Conservation (phyloP, 2,888 invertebrate genomes). For the Parapristionchus giblindavisi region DNA sequence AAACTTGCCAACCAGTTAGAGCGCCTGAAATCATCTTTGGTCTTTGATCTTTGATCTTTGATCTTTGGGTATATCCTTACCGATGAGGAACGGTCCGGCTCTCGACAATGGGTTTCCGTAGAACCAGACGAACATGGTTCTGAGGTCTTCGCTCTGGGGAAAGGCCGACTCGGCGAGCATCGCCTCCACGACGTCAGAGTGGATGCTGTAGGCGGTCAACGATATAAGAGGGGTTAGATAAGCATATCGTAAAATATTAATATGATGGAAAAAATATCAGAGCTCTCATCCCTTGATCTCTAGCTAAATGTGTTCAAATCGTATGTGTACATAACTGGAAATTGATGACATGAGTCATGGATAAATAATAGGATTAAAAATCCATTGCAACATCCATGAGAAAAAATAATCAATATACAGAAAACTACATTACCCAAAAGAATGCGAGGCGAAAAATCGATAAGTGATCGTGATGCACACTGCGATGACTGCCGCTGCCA, state of each 20-base stretch:
- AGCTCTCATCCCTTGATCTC: too few species aligned
- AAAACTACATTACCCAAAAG: background rate
- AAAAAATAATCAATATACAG: too few species aligned
- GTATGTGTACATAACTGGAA: too few species aligned
- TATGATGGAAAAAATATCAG: too few species aligned
- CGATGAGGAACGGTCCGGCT: slow-evolving; percentile 49
- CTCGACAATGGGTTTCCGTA: slow-evolving; percentile 44
- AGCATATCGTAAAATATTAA: background rate
- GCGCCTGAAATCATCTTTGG: slow-evolving; percentile 5
- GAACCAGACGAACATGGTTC: slow-evolving; percentile 28
- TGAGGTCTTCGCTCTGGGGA: slow-evolving; percentile 5
- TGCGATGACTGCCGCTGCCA: slow-evolving; percentile 14
- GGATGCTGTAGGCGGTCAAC: background rate
- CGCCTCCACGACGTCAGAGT: slow-evolving; percentile 19
- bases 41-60: slow-evolving; percentile 2
- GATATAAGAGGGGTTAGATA: too few species aligned
- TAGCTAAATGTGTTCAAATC: too few species aligned
- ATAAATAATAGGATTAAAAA: too few species aligned
- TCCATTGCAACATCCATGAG: too few species aligned
- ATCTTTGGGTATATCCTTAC: too few species aligned
- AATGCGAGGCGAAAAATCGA: background rate
- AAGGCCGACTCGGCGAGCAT: slow-evolving; percentile 29
- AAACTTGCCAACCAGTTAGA: slow-evolving; percentile 33
- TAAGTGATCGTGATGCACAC: slow-evolving; percentile 3
- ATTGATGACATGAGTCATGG: too few species aligned